A percentile compares a stretch with the other conserved stretches of the same genome.
Conservation (phyloP, 2,888 invertebrate species). For the Acleris laterana region DNA sequence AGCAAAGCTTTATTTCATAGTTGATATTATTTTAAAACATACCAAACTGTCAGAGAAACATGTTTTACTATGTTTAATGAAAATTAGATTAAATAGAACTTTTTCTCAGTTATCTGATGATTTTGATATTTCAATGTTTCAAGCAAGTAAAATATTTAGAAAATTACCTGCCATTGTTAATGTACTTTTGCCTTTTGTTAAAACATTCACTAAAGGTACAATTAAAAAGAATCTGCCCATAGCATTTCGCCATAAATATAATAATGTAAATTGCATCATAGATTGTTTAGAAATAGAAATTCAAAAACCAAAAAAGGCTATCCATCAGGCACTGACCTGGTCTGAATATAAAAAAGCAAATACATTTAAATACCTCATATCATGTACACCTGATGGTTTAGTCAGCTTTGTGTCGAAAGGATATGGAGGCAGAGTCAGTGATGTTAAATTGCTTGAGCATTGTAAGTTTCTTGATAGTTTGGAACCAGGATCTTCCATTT, state of each 20-base stretch:
- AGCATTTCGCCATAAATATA: constrained; percentile 42
- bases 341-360: constrained; percentile 44
- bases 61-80: constrained; percentile 22
- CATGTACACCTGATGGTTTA: constrained; percentile 21
- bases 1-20: constrained; percentile 4
- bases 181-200: constrained; percentile 12
- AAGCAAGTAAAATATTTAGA: constrained; percentile 39
- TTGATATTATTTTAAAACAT: constrained; percentile 11
- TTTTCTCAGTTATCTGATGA: constrained; percentile 18
- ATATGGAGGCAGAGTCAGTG: constrained; percentile 12
- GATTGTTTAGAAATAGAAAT: constrained; percentile 51
- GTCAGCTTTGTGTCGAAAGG: constrained; percentile 18
- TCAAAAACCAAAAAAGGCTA: constrained; percentile 45
- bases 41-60: constrained; percentile 6
- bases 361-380: constrained; percentile 26
- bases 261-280: constrained; percentile 43
- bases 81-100: constrained; percentile 26
- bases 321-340: constrained; percentile 48
- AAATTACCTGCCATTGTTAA: constrained; percentile 27
- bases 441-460: constrained; percentile 10
- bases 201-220: constrained; percentile 8
- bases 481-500: constrained; percentile 12
- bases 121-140: constrained; percentile 6
- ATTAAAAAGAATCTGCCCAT: constrained; percentile 41
- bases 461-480: constrained; percentile 18